Evolutionary conservation across 2,797 vertebrate genomes (phyloP).

Genomic region (Chromis chromis): DNA sequence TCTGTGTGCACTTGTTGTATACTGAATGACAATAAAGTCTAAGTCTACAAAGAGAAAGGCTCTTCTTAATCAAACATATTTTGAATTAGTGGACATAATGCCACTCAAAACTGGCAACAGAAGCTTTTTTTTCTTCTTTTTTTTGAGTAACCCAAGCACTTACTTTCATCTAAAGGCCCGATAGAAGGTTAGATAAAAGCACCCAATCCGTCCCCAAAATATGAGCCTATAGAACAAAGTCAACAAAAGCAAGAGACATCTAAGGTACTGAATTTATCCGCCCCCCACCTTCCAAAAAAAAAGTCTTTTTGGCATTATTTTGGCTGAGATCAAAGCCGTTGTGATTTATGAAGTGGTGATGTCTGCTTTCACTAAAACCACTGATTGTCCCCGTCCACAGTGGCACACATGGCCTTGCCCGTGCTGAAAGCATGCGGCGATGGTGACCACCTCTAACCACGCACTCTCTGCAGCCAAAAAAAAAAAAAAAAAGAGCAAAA

Average conservation of each 20-base stretch:
- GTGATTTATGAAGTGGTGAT: slow-evolving; percentile 68
- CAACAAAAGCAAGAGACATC: slow-evolving; percentile 83
- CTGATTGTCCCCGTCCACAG: slow-evolving; percentile 56
- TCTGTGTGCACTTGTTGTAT: no score
- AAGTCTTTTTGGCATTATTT: slow-evolving; percentile 77
- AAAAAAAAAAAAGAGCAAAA: slow-evolving; percentile 70
- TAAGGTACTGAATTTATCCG: slow-evolving; percentile 83
- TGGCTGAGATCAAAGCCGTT: slow-evolving; percentile 84
- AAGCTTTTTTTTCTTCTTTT: slow-evolving; percentile 59
- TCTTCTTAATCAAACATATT: slow-evolving; percentile 40
- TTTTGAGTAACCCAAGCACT: slow-evolving; percentile 68
- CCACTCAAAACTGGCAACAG: slow-evolving; percentile 71
- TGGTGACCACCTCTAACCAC: slow-evolving; percentile 25
- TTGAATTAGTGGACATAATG: slow-evolving; percentile 37
- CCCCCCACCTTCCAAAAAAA: slow-evolving; percentile 40
- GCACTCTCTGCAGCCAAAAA: slow-evolving; percentile 23
- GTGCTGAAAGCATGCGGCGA: slow-evolving; percentile 61
- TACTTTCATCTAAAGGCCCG: slow-evolving; percentile 85
- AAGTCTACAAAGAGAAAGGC: not conserved
- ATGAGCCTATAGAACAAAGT: slow-evolving; percentile 84
- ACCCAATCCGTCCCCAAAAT: slow-evolving; percentile 78
- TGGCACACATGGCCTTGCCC: slow-evolving; percentile 40
- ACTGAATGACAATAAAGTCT: slow-evolving; percentile 1
- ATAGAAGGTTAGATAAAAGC: slow-evolving; percentile 89
- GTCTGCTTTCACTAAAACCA: slow-evolving; percentile 57